Base-by-base conservation (phyloP, 2,113 vertebrate species). In the Pedetes capensis region DNA sequence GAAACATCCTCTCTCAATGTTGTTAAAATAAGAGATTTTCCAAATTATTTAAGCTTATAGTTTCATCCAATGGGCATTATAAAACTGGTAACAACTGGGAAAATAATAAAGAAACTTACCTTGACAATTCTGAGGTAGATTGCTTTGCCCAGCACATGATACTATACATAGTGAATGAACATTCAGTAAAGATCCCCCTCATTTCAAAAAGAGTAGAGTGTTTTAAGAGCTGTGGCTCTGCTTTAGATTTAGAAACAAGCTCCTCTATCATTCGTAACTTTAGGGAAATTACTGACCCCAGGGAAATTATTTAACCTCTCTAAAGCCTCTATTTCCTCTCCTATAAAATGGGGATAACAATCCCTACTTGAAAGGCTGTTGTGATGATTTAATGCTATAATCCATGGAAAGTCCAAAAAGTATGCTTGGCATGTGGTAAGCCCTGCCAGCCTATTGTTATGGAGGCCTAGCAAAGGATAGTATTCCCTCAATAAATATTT, bases 221-320 rank as follows among this genome's bases (percentile, higher is more conserved):
- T 71, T 51, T 34, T 55, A 55, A 69, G 32, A 72, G 42, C 37
- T 76, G 64, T 23, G 25, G 29, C 71, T 74, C 42, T 27, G 27
- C 80, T 34, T 12, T 44, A 49, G 66, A 88, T 80, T 27, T 71
- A 79, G 82, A 93, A 94, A 91, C 16, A 53, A 63, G 3, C 11
- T 87, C 47, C 32, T 76, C 61, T 6, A 25, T 63, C 51, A 72
- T 81, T 94, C 94, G 29, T 34, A 49, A 96, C 66, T n/a, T n/a
- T n/a, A n/a, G n/a, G n/a, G n/a, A n/a, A n/a, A n/a, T n/a, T n/a
- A n/a, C n/a, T 20, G 39, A 59, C 32, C 69, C 94, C 74, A 63
- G 69, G 64, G 29, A 96, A 95, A 94, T 55, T 79, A 82, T 25
- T 89, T 86, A 82, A 80, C 96, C 13, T 92, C 53, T 83, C 66